Evolutionary conservation across 2,113 vertebrate genomes (phyloP).

Genomic region (Pollimyrus isidori): DNA sequence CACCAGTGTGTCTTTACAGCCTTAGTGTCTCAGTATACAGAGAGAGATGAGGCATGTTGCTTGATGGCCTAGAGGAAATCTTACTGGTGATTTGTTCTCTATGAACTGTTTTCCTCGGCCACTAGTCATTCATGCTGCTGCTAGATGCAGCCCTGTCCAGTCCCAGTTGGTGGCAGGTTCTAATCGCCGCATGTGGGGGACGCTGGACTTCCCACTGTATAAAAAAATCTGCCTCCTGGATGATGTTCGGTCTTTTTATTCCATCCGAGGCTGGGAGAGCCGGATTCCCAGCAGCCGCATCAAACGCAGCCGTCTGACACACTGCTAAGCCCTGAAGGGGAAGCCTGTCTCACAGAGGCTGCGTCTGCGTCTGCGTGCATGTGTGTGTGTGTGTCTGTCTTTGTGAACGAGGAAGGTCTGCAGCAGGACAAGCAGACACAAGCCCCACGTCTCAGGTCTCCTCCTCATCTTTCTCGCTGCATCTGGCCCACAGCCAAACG

Average conservation of each 20-base stretch:
- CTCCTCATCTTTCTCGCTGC: background rate
- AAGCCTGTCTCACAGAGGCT: background rate
- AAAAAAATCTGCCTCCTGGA: background rate
- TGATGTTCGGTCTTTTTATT: background rate
- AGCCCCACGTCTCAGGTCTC: background rate
- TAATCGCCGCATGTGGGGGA: background rate
- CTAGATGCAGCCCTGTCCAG: background rate
- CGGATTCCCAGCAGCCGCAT: background rate
- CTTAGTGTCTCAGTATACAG: background rate
- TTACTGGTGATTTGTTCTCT: background rate
- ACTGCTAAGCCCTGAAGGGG: background rate
- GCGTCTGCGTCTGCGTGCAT: background rate
- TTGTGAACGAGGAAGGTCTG: background rate
- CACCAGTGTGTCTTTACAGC: background rate
- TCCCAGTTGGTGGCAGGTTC: background rate
- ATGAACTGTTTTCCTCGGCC: background rate
- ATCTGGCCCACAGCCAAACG: background rate
- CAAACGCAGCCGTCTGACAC: background rate
- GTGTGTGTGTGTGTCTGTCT: background rate
- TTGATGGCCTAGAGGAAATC: background rate
- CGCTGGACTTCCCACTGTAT: background rate
- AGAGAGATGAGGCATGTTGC: background rate
- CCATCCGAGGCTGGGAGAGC: background rate
- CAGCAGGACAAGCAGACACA: constrained; percentile 4
- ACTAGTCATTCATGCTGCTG: background rate